Evolutionary conservation across 2,888 invertebrate species (phyloP).

Genomic region (Drosophila fulvimacula): DNA sequence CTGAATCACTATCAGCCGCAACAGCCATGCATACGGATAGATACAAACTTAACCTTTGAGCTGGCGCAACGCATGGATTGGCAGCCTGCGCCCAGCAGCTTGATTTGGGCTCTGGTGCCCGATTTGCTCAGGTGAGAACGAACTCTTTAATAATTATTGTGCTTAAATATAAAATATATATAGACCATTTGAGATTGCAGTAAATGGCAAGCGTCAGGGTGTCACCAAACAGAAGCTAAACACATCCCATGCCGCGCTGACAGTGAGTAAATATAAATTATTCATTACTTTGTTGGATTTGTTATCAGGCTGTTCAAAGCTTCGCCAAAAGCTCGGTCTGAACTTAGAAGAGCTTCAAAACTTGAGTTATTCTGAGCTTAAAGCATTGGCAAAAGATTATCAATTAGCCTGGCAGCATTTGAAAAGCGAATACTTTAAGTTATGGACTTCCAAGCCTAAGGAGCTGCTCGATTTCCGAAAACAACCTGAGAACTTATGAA

Average conservation of each 20-base stretch:
- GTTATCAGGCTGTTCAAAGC: constrained; percentile 78
- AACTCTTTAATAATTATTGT: background rate
- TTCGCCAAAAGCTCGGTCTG: constrained; percentile 46
- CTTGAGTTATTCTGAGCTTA: constrained; percentile 68
- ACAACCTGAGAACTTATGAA: background rate
- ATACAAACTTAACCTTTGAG: constrained; percentile 81
- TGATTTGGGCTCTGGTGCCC: constrained; percentile 87
- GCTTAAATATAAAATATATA: constrained; percentile 74
- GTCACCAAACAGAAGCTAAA: constrained; percentile 88
- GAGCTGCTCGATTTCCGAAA: constrained; percentile 61
- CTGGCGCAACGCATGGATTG: constrained; percentile 83
- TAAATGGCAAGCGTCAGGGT: constrained; percentile 92
- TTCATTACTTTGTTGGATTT: constrained; percentile 85
- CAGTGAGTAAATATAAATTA: constrained; percentile 87
- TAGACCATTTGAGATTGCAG: constrained; percentile 89
- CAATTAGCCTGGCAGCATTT: constrained; percentile 85
- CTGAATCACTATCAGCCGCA: constrained; percentile 59
- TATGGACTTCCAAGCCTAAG: constrained; percentile 86
- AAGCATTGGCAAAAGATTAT: constrained; percentile 76
- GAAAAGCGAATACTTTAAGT: constrained; percentile 86
- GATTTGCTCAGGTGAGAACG: constrained; percentile 81
- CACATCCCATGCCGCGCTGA: constrained; percentile 85
- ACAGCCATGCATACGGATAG: constrained; percentile 71
- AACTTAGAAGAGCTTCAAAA: constrained; percentile 28
- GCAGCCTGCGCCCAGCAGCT: constrained; percentile 87